phyloP scores from a whole-genome alignment of 2,797 vertebrate species.

The Cyclura pinguis region DNA sequence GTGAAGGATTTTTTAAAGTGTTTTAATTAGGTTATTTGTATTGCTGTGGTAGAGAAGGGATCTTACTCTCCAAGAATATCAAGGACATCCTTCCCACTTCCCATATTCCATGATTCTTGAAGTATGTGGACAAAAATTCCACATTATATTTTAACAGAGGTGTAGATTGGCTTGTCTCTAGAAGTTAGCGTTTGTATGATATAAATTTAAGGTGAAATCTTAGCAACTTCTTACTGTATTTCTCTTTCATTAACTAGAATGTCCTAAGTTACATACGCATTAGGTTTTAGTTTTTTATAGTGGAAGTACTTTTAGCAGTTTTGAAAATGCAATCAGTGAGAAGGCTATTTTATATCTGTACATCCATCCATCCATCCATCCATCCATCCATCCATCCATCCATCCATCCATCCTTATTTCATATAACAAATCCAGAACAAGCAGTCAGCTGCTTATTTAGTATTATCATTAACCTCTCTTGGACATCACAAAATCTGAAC shows the following conservation, averaged over 20 bases:
- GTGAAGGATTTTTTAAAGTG: neutral
- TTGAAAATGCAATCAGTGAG: neutral
- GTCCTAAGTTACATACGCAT: neutral
- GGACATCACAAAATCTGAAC: neutral
- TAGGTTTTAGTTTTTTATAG: neutral
- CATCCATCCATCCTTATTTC: constrained; percentile 12
- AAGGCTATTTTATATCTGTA: neutral
- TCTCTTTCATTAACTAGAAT: neutral
- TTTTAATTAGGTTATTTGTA: neutral
- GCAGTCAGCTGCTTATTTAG: neutral
- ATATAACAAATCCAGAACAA: neutral
- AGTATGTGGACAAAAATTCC: neutral
- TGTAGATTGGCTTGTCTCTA: neutral
- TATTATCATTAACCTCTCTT: neutral
- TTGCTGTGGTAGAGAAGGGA: neutral
- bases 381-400: no score
- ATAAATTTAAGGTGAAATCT: neutral
- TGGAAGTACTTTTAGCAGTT: neutral
- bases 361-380: no score
- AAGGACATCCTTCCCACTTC: neutral
- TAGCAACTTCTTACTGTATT: neutral
- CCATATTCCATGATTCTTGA: no score
- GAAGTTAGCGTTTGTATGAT: neutral
- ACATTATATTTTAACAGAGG: neutral
- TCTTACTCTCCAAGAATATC: neutral